A percentile compares a stretch with the other conserved stretches of the same genome.
Evolutionary conservation across 2,888 invertebrate genomes (phyloP).

Genomic region (Pseudeuparius sepicola): DNA sequence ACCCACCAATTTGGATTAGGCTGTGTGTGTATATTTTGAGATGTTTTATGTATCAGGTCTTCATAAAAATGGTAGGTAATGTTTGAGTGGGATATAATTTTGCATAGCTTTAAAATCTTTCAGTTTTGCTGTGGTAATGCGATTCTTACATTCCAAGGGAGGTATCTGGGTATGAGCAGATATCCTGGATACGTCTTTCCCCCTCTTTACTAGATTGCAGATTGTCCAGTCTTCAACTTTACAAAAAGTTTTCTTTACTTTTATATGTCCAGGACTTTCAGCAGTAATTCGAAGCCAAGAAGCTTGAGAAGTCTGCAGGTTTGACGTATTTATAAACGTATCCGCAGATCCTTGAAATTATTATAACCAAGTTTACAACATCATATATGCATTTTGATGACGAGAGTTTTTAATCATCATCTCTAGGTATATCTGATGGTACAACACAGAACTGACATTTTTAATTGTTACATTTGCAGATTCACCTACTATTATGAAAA

Average conservation of each 20-base stretch:
- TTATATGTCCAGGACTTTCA: conserved; percentile 16
- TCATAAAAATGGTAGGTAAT: conserved; percentile 8
- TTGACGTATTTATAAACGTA: too few relatives aligned
- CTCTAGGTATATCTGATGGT: too few relatives aligned
- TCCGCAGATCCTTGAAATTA: conserved; percentile 16
- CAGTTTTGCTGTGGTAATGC: conserved; percentile 10
- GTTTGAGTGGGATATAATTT: conserved; percentile 11
- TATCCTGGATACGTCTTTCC: too few relatives aligned
- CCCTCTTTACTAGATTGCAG: conserved; percentile 15
- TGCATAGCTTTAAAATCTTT: conserved; percentile 11
- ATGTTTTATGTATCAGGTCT: conserved; percentile 10
- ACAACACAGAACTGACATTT: too few relatives aligned
- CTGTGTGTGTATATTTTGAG: too few relatives aligned
- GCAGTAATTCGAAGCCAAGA: too few relatives aligned
- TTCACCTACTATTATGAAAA: too few relatives aligned
- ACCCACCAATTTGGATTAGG: too few relatives aligned
- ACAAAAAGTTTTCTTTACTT: conserved; percentile 16
- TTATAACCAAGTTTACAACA: conserved; percentile 14
- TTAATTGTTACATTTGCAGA: too few relatives aligned
- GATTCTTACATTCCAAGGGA: conserved; percentile 9
- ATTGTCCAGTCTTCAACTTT: conserved; percentile 13
- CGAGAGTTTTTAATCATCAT: conserved; percentile 19
- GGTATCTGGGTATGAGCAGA: too few relatives aligned
- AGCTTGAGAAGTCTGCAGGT: too few relatives aligned
- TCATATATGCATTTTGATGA: too few relatives aligned